These are phyloP conservation scores for Glareola pratincola DNA, from an alignment of 2,113 vertebrate genomes.

Conservation along the genomic window DNA sequence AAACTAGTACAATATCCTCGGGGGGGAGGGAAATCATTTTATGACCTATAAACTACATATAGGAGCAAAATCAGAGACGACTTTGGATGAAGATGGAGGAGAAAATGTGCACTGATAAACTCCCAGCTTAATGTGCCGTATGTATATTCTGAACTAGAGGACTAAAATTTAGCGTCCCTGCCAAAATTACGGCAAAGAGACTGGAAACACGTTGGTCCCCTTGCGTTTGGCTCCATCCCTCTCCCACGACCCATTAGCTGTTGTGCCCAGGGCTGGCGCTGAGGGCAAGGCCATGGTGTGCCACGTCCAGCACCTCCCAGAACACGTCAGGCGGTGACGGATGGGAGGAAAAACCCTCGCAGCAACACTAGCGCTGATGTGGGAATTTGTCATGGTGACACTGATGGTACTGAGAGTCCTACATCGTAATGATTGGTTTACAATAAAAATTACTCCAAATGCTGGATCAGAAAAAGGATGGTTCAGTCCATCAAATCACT, in stretches of 20 bases:
- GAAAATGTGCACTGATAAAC: not conserved
- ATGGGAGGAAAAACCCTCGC: not conserved
- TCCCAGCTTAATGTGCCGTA: not conserved
- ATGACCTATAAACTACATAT: not conserved
- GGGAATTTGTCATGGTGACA: constrained; percentile 53
- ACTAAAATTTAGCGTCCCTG: not conserved
- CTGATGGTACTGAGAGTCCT: constrained; percentile 25
- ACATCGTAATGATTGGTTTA: constrained; percentile 39
- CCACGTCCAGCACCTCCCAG: not conserved
- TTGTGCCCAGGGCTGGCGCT: not conserved
- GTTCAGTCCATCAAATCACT: constrained; percentile 55
- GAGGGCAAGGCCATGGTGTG: not conserved
- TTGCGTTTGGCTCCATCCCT: not conserved
- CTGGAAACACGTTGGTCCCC: not conserved
- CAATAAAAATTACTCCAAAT: constrained; percentile 46
- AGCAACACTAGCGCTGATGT: not conserved
- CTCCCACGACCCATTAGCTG: not conserved
- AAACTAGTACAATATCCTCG: not conserved
- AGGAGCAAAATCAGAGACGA: not conserved
- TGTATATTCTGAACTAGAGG: not conserved
- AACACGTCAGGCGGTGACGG: not conserved
- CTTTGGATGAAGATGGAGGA: not conserved
- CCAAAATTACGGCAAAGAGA: not conserved
- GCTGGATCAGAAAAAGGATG: constrained; percentile 43
- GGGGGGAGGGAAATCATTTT: not conserved